Evolutionary conservation across 30 jellyfish, hydroid and myxozoan species (phyloP).

Genomic region (Pelagia noctiluca): DNA sequence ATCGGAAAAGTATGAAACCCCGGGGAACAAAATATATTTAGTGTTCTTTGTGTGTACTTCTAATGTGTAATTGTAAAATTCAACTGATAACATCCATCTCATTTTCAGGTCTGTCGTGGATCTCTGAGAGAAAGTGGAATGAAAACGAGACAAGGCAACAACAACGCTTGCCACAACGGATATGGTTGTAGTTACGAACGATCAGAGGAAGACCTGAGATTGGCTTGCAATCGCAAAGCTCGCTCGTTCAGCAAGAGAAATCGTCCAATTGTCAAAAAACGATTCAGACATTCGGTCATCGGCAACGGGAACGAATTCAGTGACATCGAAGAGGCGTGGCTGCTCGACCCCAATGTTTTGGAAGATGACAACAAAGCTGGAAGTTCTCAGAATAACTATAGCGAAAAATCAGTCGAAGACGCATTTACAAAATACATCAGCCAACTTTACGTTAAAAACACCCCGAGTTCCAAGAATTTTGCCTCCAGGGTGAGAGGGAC

Average conservation of each 20-base stretch:
- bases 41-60: too few relatives aligned
- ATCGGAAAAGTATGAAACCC: too few relatives aligned
- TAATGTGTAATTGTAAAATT: too few relatives aligned
- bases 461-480: not conserved
- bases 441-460: constrained; percentile 16
- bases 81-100: too few relatives aligned
- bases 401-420: constrained; percentile 23
- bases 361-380: constrained; percentile 22
- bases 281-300: constrained; percentile 62
- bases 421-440: constrained; percentile 27
- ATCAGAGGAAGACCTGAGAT: constrained; percentile 29
- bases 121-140: constrained; percentile 14
- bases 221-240: constrained; percentile 10
- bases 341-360: constrained; percentile 10
- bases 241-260: constrained; percentile 32
- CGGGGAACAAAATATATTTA: too few relatives aligned
- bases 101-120: too few relatives aligned
- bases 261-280: constrained; percentile 39
- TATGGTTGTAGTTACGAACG: constrained; percentile 25
- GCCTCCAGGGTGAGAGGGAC: constrained; percentile 7
- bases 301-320: constrained; percentile 63
- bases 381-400: too few relatives aligned
- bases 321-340: constrained; percentile 32
- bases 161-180: constrained; percentile 25
- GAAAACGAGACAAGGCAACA: constrained; percentile 12